Evolutionary conservation across 2,888 invertebrate species (phyloP).

Genomic region (Pyrrhia umbra): DNA sequence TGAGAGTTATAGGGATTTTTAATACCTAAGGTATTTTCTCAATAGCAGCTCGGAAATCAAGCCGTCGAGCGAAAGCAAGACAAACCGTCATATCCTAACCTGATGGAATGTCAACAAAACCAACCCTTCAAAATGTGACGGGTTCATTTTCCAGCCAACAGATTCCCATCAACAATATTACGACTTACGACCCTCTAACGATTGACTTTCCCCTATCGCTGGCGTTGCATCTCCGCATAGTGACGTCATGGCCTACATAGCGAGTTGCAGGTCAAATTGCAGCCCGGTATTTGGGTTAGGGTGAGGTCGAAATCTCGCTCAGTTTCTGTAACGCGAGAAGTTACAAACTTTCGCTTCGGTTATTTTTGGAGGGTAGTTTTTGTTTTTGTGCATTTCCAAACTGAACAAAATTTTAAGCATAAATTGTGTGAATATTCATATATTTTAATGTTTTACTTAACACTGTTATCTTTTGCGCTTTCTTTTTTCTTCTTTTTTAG

Average conservation of each 20-base stretch:
- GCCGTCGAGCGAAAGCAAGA: no score
- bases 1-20: no score
- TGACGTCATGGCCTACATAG: constrained; percentile 67
- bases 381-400: constrained; percentile 28
- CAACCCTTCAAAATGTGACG: constrained; percentile 16
- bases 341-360: constrained; percentile 38
- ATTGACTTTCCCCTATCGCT: constrained; percentile 60
- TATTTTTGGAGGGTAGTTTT: constrained; percentile 31
- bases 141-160: background rate
- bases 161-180: constrained; percentile 5
- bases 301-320: constrained; percentile 50
- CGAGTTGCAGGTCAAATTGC: constrained; percentile 64
- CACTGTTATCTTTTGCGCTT: no score
- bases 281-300: constrained; percentile 58
- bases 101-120: no score
- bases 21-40: no score
- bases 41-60: no score
- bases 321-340: constrained; percentile 41
- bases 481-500: no score
- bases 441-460: no score
- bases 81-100: no score
- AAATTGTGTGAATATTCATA: background rate
- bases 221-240: constrained; percentile 60
- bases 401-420: constrained; percentile 2
- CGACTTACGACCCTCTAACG: constrained; percentile 19